Conservation (phyloP, 2,797 vertebrate genomes). For the Steatocranus sp. region DNA sequence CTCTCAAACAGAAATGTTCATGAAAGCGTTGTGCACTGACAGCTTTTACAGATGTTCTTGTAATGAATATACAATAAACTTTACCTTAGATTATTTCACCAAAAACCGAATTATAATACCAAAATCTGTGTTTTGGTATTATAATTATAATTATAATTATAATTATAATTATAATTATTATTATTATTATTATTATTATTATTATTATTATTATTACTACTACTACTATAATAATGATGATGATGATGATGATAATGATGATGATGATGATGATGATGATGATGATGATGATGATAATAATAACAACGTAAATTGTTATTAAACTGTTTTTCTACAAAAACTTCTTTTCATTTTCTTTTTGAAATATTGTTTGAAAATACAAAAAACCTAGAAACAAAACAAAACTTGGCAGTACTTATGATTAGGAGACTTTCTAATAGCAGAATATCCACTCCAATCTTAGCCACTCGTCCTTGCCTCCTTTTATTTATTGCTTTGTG, state of each 20-base stretch:
- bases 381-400: background rate
- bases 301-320: background rate
- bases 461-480: background rate
- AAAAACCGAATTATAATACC: background rate
- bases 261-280: too few species aligned
- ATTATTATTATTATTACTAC: background rate
- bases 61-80: background rate
- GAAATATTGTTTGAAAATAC: background rate
- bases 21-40: background rate
- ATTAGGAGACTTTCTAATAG: background rate
- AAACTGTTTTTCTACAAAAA: background rate
- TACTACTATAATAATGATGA: accelerated
- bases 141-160: background rate
- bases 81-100: background rate
- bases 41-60: background rate
- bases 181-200: too few species aligned
- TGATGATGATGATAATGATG: accelerated
- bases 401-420: background rate
- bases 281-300: too few species aligned
- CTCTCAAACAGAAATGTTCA: background rate
- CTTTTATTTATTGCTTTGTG: background rate
- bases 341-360: background rate
- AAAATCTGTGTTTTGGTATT: background rate
- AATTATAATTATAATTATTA: accelerated
- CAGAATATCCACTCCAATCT: background rate